A percentile compares a stretch with the other conserved stretches of the same genome.
phyloP scores from a whole-genome alignment of 2,888 invertebrate genomes.

The Acanthosoma haemorrhoidale region DNA sequence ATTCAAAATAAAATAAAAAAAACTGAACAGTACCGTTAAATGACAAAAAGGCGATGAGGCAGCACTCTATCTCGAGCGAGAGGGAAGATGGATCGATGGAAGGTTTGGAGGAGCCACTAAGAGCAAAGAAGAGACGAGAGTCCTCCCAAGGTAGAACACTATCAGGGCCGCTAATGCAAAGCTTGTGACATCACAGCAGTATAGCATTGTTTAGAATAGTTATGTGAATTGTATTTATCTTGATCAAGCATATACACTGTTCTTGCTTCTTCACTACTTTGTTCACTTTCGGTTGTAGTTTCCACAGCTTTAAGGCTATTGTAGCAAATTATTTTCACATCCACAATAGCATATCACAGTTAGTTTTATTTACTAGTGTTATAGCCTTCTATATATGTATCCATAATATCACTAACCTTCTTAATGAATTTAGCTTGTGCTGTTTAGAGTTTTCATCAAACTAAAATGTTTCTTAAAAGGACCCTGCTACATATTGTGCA shows the following conservation, averaged over 20 bases:
- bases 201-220: slow-evolving; percentile 1
- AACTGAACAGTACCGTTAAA: slow-evolving; percentile 50
- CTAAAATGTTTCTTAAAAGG: no score
- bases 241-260: neutral
- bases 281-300: neutral
- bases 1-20: neutral
- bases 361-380: neutral
- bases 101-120: slow-evolving; percentile 62
- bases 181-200: neutral
- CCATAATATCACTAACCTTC: no score
- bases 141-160: slow-evolving; percentile 44
- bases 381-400: no score
- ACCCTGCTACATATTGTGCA: no score
- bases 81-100: slow-evolving; percentile 56
- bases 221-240: neutral
- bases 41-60: slow-evolving; percentile 58
- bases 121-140: slow-evolving; percentile 57
- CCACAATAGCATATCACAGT: neutral
- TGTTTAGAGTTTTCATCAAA: no score
- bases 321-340: neutral
- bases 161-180: neutral
- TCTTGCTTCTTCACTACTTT: neutral
- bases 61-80: slow-evolving; percentile 59
- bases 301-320: slow-evolving; percentile 10
- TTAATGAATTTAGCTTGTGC: no score